Base-by-base conservation (phyloP, 2,797 vertebrate species). In the Tapirus indicus region DNA sequence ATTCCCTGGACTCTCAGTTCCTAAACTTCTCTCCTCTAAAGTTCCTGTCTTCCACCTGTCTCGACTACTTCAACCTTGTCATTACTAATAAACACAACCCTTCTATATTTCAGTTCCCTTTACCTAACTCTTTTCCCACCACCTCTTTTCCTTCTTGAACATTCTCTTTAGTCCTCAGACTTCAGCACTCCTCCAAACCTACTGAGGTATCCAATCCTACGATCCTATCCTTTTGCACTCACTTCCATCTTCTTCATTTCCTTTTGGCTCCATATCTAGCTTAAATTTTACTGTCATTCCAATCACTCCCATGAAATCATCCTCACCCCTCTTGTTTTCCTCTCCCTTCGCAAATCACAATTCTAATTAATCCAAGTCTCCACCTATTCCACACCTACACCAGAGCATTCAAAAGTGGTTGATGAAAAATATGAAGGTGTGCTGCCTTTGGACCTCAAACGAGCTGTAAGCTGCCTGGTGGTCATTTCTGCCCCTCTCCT, bases 401-500 rank as follows among this genome's bases (percentile, higher is more conserved):
- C 17, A 72, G 52, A 74, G 1, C 1, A 9, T n/a, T 20, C 23
- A 14, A 69, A 18, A 0, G 6, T 23, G 1, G 27, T 21, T 69
- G 54, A 5, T 47, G 23, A 80, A 32, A 89, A 52, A 8, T 29
- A 47, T 0, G 2, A 27, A 68, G 27, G n/a, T 23, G 17, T 7
- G 0, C 54, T 58, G 8, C 14, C 14, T 2, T 0, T 25, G 3
- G n/a, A 35, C 6, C 52, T 38, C n/a, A n/a, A 7, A 56, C 41
- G 21, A 69, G 9, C 1, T 6, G 0, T 7, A 12, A 49, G 29
- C 3, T 62, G 29, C 12, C 12, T 38, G 21, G 32, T 16, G 14
- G 16, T 38, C 16, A 5, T 20, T 49, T 56, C 7, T 54, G 60
- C 17, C 2, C 1, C 47, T 2, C 9, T 32, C 44, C 23, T 18